Conservation (phyloP, 1,140 invertebrate species). For the Brachionus rotundiformis region DNA sequence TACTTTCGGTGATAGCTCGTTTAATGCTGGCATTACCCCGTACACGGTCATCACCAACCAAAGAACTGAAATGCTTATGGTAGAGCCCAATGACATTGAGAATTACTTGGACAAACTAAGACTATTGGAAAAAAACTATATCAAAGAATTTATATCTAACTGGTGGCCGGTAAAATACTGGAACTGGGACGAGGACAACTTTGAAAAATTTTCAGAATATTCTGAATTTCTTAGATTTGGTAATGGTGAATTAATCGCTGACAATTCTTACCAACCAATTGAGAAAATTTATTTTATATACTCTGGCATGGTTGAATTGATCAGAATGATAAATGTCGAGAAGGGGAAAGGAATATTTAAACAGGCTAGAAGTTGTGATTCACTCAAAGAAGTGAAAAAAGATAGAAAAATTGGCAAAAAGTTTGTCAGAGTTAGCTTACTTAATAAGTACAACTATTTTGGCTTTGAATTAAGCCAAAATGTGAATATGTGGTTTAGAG, state of each 20-base stretch:
- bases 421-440: neutral
- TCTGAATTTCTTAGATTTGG: conserved; percentile 20
- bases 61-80: conserved; percentile 20
- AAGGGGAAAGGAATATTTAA: neutral
- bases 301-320: neutral
- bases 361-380: neutral
- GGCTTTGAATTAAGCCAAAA: conserved; percentile 26
- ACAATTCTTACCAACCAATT: neutral
- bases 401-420: neutral
- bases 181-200: conserved; percentile 12
- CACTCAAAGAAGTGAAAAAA: neutral
- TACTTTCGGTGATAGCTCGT: conserved; percentile 30
- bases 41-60: conserved; percentile 33
- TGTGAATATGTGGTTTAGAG: conserved; percentile 43
- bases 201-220: conserved; percentile 23
- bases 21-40: neutral
- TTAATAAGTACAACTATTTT: conserved; percentile 40
- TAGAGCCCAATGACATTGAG: conserved; percentile 30
- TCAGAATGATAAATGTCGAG: neutral
- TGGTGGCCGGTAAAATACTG: conserved; percentile 47
- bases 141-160: conserved; percentile 30
- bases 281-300: conserved; percentile 32
- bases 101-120: neutral
- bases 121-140: conserved; percentile 17
- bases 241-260: neutral